These are phyloP conservation scores for Ichneumoninae sp. DNA, from an alignment of 2,888 invertebrate genomes.

Conservation along the genomic window DNA sequence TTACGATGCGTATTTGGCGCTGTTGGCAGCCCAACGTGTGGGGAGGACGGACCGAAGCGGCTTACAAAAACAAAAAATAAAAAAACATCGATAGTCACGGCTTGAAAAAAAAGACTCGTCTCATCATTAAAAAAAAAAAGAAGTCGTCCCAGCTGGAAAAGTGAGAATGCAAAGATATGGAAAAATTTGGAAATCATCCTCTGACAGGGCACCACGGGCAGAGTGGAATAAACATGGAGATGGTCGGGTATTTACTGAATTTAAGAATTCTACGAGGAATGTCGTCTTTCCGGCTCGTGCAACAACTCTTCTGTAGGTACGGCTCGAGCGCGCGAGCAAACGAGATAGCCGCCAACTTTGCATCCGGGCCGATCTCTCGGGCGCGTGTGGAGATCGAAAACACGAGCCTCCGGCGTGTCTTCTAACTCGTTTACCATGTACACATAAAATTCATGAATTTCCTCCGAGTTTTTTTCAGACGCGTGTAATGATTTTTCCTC, in stretches of 20 bases:
- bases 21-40: not conserved
- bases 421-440: constrained; percentile 18
- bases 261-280: constrained; percentile 68
- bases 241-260: constrained; percentile 56
- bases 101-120: not conserved
- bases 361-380: constrained; percentile 30
- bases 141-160: not conserved
- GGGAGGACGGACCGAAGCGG: not conserved
- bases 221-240: constrained; percentile 9
- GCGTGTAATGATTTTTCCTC: not conserved
- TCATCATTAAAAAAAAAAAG: not conserved
- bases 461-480: not conserved
- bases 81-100: not conserved
- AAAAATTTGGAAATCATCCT: constrained; percentile 60
- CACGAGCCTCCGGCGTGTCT: constrained; percentile 53
- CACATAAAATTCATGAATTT: not conserved
- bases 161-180: constrained; percentile 65
- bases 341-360: constrained; percentile 26
- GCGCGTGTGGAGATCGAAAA: constrained; percentile 27
- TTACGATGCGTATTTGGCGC: not conserved
- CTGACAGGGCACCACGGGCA: not conserved
- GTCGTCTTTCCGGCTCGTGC: constrained; percentile 68
- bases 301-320: constrained; percentile 61
- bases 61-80: not conserved
- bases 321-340: constrained; percentile 32